Percentiles rank a stretch among this genome's conserved stretches.
Evolutionary conservation across 2,113 vertebrate genomes (phyloP).

Genomic region (Myocastor coypus): DNA sequence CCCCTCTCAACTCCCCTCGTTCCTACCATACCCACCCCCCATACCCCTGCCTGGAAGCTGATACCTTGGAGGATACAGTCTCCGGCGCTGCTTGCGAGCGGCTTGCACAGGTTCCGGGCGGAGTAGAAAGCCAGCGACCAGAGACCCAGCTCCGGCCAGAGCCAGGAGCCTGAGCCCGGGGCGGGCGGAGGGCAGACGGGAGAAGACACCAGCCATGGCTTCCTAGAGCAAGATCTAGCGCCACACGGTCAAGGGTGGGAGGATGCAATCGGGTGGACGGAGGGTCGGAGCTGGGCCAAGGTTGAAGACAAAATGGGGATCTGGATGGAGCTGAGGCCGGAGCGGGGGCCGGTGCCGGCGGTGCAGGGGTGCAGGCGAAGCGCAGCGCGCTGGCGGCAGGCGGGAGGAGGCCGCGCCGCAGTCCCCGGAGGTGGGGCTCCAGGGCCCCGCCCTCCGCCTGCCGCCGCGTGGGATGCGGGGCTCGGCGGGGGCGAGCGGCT

Average conservation of each 20-base stretch:
- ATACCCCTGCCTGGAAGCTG: background rate
- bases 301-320: constrained; percentile 54
- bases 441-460: constrained; percentile 72
- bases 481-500: constrained; percentile 32
- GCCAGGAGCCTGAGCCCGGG: constrained; percentile 90
- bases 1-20: background rate
- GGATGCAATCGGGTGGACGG: constrained; percentile 29
- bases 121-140: constrained; percentile 91
- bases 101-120: constrained; percentile 90
- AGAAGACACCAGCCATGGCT: constrained; percentile 93
- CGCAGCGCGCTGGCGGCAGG: constrained; percentile 74
- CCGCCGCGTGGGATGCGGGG: constrained; percentile 48
- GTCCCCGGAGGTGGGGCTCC: constrained; percentile 74
- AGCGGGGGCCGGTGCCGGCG: background rate
- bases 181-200: constrained; percentile 89
- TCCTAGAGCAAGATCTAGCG: constrained; percentile 34
- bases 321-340: constrained; percentile 12
- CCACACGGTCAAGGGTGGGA: constrained; percentile 46
- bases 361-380: constrained; percentile 64
- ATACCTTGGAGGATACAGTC: constrained; percentile 95
- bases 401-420: constrained; percentile 79
- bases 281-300: background rate
- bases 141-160: constrained; percentile 92
- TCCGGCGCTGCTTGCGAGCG: constrained; percentile 86
- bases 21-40: background rate